A percentile compares a stretch with the other conserved stretches of the same genome.
These are phyloP conservation scores for Drosophila greeni DNA, from an alignment of 2,888 invertebrate genomes.

Conservation along the genomic window DNA sequence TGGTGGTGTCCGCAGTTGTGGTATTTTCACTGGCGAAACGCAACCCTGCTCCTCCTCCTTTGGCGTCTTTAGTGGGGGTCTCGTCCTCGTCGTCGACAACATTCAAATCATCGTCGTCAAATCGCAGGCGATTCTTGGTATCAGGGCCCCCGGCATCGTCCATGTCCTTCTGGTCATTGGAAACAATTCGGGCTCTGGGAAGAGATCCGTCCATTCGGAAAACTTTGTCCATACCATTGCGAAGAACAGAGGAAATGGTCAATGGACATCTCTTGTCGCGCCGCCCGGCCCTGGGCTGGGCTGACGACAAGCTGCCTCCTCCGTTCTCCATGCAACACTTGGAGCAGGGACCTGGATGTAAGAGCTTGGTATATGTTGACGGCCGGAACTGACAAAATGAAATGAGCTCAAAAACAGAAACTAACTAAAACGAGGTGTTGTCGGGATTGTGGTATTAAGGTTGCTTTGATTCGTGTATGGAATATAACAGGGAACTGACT, in stretches of 20 bases:
- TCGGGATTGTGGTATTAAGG: not conserved
- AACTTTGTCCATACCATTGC: not conserved
- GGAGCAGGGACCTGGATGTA: slow-evolving; percentile 1
- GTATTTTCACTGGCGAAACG: not conserved
- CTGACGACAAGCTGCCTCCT: not conserved
- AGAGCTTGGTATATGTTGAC: slow-evolving; percentile 1
- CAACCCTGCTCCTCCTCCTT: not conserved
- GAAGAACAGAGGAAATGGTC: not conserved
- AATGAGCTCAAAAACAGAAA: not conserved
- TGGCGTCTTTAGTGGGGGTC: not conserved
- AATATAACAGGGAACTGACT: not conserved
- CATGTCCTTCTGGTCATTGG: not conserved
- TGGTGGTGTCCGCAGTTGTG: rapidly evolving
- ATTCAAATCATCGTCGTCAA: not conserved
- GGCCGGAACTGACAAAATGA: slow-evolving; percentile 7
- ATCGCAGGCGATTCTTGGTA: not conserved
- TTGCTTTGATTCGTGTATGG: not conserved
- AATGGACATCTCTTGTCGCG: not conserved
- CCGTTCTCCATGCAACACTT: slow-evolving; percentile 5
- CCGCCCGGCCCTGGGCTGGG: not conserved
- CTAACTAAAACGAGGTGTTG: not conserved
- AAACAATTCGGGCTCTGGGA: not conserved
- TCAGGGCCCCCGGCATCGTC: no score
- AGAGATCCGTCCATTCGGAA: not conserved
- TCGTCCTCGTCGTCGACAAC: not conserved